A percentile compares a stretch with the other conserved stretches of the same genome.
phyloP scores from a whole-genome alignment of 2,113 vertebrate genomes.

The Ranitomeya variabilis region DNA sequence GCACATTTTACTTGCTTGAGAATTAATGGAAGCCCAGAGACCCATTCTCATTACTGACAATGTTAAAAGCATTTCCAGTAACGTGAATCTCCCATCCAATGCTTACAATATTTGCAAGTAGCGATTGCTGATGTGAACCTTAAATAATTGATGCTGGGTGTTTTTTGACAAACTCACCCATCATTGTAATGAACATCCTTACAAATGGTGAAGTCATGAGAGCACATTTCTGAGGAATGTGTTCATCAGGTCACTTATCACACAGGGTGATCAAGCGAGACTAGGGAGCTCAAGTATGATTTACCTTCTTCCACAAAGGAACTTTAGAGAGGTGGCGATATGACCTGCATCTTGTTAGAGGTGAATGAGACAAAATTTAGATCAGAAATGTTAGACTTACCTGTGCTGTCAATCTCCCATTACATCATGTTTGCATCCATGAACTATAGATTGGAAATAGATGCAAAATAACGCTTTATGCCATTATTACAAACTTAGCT shows the following conservation, averaged over 20 bases:
- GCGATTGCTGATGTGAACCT: neutral
- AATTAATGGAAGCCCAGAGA: neutral
- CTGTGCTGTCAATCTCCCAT: too few relatives aligned
- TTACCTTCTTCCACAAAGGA: neutral
- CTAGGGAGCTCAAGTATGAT: neutral
- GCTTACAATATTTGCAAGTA: neutral
- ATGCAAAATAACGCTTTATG: too few relatives aligned
- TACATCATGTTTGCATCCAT: too few relatives aligned
- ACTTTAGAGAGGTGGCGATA: neutral
- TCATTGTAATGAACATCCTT: neutral
- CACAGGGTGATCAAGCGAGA: neutral
- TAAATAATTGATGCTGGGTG: neutral
- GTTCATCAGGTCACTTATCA: neutral
- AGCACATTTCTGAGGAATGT: neutral
- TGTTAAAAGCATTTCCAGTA: slow-evolving; percentile 8
- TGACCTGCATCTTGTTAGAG: neutral
- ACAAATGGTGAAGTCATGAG: neutral
- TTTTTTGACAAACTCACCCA: slow-evolving; percentile 8
- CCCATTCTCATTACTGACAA: neutral
- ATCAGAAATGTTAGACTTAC: neutral
- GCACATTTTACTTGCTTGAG: neutral
- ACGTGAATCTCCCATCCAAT: neutral
- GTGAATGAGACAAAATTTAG: neutral
- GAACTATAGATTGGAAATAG: too few relatives aligned
- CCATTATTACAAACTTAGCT: too few relatives aligned